phyloP scores from a whole-genome alignment of 2,113 vertebrate species.

The Carettochelys insculpta region DNA sequence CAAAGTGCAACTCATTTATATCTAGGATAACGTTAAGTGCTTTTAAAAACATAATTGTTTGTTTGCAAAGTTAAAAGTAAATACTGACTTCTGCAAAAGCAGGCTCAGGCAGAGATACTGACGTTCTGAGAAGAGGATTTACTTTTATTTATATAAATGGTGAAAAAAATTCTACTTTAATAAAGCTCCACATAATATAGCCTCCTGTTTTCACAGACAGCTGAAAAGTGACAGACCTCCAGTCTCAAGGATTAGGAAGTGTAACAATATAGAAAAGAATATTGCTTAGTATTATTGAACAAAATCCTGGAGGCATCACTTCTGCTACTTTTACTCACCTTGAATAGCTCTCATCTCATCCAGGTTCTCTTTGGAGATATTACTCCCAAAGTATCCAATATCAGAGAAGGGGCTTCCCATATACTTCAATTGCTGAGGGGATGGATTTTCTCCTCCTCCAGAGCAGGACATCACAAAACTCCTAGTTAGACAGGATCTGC shows the following conservation, averaged over 20 bases:
- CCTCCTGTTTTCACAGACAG: background rate
- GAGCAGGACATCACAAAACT: background rate
- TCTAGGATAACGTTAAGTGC: constrained; percentile 31
- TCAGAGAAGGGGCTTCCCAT: background rate
- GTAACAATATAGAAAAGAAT: background rate
- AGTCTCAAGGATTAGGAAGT: background rate
- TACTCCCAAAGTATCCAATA: background rate
- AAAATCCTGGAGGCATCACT: background rate
- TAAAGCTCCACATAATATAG: background rate
- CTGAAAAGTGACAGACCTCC: background rate
- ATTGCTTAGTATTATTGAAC: background rate
- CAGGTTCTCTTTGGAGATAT: background rate
- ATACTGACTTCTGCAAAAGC: constrained; percentile 6
- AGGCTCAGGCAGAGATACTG: background rate
- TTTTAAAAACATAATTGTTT: constrained; percentile 38
- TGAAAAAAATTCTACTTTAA: background rate
- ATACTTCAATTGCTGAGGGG: background rate
- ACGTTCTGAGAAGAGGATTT: background rate
- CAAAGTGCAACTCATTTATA: constrained; percentile 58
- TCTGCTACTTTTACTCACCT: background rate
- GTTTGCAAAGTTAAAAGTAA: constrained; percentile 53
- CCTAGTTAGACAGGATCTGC: rapidly evolving
- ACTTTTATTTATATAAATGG: background rate
- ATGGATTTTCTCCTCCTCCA: background rate
- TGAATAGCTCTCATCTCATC: background rate